These are phyloP conservation scores for Sebastes variabilis DNA, from an alignment of 2,797 vertebrate species.

Conservation along the genomic window DNA sequence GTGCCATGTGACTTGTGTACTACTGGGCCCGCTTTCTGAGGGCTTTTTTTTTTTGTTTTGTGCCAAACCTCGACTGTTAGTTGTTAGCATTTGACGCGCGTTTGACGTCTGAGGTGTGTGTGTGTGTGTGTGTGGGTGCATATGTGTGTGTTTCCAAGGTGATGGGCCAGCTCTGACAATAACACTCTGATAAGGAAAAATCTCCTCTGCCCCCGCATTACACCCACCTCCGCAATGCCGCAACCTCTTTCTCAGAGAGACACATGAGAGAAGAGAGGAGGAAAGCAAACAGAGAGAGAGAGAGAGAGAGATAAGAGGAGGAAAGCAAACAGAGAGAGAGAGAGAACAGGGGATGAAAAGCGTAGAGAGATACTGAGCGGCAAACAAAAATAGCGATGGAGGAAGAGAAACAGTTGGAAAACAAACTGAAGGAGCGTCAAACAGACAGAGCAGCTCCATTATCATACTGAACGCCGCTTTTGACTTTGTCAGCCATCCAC, in stretches of 20 bases:
- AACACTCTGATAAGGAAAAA: constrained; percentile 57
- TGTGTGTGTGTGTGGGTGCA: neutral
- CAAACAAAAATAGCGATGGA: constrained; percentile 62
- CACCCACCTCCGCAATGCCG: constrained; percentile 71
- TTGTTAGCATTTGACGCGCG: constrained; percentile 35
- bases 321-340: constrained; percentile 36
- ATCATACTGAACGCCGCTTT: constrained; percentile 45
- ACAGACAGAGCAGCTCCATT: constrained; percentile 45
- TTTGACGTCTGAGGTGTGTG: constrained; percentile 47
- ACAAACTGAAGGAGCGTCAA: constrained; percentile 46
- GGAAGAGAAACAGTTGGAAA: constrained; percentile 44
- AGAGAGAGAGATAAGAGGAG: constrained; percentile 21
- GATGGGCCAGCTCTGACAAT: constrained; percentile 66
- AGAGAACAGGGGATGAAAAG: constrained; percentile 54
- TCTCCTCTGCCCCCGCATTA: constrained; percentile 62
- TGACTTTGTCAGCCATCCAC: constrained; percentile 60
- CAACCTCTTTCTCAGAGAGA: constrained; percentile 69
- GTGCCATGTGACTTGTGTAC: constrained; percentile 24
- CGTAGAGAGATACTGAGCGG: constrained; percentile 39
- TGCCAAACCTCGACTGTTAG: constrained; percentile 28
- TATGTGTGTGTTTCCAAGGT: constrained; percentile 59
- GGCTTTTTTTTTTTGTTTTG: constrained; percentile 3
- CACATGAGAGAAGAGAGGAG: constrained; percentile 37
- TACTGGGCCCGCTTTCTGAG: neutral
- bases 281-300: constrained; percentile 36